Conservation (phyloP, 1,140 invertebrate species). For the Drosophila kepulauana region DNA sequence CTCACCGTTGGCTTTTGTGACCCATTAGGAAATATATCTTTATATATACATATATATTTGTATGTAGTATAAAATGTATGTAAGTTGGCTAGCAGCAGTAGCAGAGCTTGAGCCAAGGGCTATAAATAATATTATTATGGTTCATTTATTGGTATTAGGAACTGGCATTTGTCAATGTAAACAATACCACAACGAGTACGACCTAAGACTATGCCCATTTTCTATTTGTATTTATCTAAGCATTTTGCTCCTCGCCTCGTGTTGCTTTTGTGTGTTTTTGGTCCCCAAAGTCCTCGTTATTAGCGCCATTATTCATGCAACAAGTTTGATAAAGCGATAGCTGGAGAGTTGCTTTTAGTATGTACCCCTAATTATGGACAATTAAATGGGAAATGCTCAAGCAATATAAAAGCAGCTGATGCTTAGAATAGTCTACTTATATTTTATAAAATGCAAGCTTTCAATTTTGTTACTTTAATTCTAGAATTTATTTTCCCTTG, state of each 20-base stretch:
- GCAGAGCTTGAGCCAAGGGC: constrained; percentile 24
- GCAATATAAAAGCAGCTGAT: background rate
- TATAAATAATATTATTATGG: constrained; percentile 83
- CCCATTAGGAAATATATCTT: constrained; percentile 63
- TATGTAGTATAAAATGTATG: constrained; percentile 28
- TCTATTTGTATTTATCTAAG: constrained; percentile 36
- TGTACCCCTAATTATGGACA: constrained; percentile 58
- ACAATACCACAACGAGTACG: constrained; percentile 40
- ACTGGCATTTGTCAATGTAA: constrained; percentile 79
- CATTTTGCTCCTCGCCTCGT: constrained; percentile 3
- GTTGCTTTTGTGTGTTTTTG: background rate
- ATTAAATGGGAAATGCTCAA: background rate
- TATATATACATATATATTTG: constrained; percentile 49
- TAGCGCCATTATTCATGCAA: constrained; percentile 71
- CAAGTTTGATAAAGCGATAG: constrained; percentile 51
- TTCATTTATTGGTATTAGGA: constrained; percentile 66
- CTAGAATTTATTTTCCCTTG: no score
- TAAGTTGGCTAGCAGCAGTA: constrained; percentile 11
- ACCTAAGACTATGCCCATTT: constrained; percentile 13
- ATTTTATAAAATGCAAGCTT: background rate
- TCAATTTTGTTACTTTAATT: no score
- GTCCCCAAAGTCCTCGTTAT: constrained; percentile 40
- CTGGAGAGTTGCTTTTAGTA: constrained; percentile 22
- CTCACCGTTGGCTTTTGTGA: constrained; percentile 26
- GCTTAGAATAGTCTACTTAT: background rate